These are phyloP conservation scores for Xiphophorus hellerii DNA, from an alignment of 2,113 vertebrate species.

Conservation along the genomic window DNA sequence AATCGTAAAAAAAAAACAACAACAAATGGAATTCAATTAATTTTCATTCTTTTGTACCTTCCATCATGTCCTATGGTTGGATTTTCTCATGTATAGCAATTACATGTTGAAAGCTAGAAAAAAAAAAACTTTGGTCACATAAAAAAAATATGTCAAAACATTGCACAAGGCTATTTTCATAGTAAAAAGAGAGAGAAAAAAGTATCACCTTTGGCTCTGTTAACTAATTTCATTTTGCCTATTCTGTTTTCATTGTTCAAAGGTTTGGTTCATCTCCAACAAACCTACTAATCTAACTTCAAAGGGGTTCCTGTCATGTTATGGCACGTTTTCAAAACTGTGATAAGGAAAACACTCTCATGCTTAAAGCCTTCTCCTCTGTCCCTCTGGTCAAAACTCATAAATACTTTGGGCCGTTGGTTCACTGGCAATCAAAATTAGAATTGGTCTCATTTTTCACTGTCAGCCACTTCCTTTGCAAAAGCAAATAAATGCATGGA, in stretches of 20 bases:
- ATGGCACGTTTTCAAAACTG: slow-evolving; percentile 69
- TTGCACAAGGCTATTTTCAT: slow-evolving; percentile 52
- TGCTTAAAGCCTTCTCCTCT: slow-evolving; percentile 65
- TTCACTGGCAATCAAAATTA: slow-evolving; percentile 74
- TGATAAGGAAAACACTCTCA: slow-evolving; percentile 76
- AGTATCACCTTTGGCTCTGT: slow-evolving; percentile 68
- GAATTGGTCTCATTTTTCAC: slow-evolving; percentile 77
- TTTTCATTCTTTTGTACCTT: slow-evolving; percentile 44
- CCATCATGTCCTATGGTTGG: slow-evolving; percentile 44
- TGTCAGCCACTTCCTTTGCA: slow-evolving; percentile 73
- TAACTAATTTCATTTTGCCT: slow-evolving; percentile 59
- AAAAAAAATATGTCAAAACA: slow-evolving; percentile 56
- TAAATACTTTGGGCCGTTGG: slow-evolving; percentile 66
- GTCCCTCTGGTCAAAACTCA: slow-evolving; percentile 62
- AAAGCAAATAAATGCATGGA: slow-evolving; percentile 47
- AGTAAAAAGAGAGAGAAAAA: slow-evolving; percentile 27
- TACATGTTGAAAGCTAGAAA: slow-evolving; percentile 53
- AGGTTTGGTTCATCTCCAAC: slow-evolving; percentile 63
- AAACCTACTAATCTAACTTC: slow-evolving; percentile 75
- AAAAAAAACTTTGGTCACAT: slow-evolving; percentile 28
- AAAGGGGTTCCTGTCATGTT: slow-evolving; percentile 73
- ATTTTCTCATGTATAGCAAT: slow-evolving; percentile 48
- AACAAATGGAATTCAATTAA: slow-evolving; percentile 20
- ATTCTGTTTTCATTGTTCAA: slow-evolving; percentile 65
- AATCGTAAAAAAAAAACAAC: slow-evolving; percentile 17